These are phyloP conservation scores for Thamnaconus septentrionalis DNA, from an alignment of 2,113 vertebrate species.

Conservation along the genomic window DNA sequence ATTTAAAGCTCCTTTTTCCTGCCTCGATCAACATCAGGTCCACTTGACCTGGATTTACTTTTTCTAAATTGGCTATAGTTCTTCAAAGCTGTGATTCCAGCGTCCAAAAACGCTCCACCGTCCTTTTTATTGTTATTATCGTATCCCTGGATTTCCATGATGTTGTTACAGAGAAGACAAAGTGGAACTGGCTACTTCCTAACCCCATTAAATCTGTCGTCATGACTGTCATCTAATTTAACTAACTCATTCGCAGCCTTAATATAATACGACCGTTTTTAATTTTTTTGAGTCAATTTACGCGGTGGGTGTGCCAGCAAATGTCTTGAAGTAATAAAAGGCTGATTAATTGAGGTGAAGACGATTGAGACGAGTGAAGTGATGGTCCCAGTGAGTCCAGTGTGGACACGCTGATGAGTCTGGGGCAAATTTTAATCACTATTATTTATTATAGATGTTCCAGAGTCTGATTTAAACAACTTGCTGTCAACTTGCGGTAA, in stretches of 20 bases:
- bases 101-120: no score
- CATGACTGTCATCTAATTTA: slow-evolving; percentile 50
- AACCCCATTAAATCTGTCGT: slow-evolving; percentile 55
- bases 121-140: neutral
- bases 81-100: neutral
- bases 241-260: slow-evolving; percentile 34
- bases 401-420: slow-evolving; percentile 31
- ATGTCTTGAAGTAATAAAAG: slow-evolving; percentile 64
- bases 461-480: no score
- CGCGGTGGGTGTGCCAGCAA: slow-evolving; percentile 48
- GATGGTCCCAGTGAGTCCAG: slow-evolving; percentile 56
- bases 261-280: slow-evolving; percentile 50
- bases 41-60: neutral
- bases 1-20: no score
- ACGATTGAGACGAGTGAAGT: slow-evolving; percentile 64
- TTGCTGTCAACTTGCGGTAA: no score
- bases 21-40: no score
- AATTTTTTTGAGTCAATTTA: no score
- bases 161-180: slow-evolving; percentile 22
- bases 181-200: slow-evolving; percentile 26
- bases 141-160: slow-evolving; percentile 15
- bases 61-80: neutral
- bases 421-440: slow-evolving; percentile 9
- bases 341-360: slow-evolving; percentile 62
- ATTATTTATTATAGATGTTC: slow-evolving; percentile 9